Evolutionary conservation across 1,140 invertebrate genomes (phyloP), one percentile per base, ranked within the genome.

Genomic region (Aphelenchoides fujianensis): DNA sequence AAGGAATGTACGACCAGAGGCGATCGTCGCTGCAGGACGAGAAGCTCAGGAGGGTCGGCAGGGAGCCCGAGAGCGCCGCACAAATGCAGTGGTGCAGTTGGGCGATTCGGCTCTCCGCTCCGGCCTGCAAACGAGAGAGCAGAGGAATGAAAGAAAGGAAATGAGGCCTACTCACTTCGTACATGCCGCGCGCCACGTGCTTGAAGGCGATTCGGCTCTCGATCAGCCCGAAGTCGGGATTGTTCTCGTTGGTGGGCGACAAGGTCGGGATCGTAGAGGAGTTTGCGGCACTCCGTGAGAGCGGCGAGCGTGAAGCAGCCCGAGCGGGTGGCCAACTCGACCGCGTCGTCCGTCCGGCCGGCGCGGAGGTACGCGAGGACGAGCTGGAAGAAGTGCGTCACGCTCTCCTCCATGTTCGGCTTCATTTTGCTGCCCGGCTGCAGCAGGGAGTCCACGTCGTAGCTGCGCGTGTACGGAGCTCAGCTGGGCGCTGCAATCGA

Each of bases 401-500:
- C 32, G 3, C 63, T 66, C 32, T 66, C 32, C 36, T 66, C 63
- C 27, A 32, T 41, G 1, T 66, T 34, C 9, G 32, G 32, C 53
- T 37, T 66, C 1, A 66, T 12, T 66, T 34, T 12, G 31, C 16
- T 66, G 36, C n/a, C 16, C 2, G 31, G 12, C 12, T 19, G 12
- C 12, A 66, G 31, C 12, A 66, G 12, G 12, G 53, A 12, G 19
- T 66, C 63, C 63, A 66, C 1, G 53, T 66, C 63, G 3, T 66
- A 19, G 2, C 32, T 66, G 1, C 32, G 32, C 19, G 63, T 34
- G 36, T 48, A 66, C 34, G 55, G n/a, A n/a, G n/a, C n/a, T n/a
- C n/a, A n/a, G n/a, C n/a, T n/a, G n/a, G n/a, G n/a, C n/a, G n/a
- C n/a, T n/a, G n/a, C n/a, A n/a, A n/a, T n/a, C n/a, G n/a, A n/a